phyloP scores from a whole-genome alignment of 1,140 invertebrate genomes.

The Lanistes nyassanus region DNA sequence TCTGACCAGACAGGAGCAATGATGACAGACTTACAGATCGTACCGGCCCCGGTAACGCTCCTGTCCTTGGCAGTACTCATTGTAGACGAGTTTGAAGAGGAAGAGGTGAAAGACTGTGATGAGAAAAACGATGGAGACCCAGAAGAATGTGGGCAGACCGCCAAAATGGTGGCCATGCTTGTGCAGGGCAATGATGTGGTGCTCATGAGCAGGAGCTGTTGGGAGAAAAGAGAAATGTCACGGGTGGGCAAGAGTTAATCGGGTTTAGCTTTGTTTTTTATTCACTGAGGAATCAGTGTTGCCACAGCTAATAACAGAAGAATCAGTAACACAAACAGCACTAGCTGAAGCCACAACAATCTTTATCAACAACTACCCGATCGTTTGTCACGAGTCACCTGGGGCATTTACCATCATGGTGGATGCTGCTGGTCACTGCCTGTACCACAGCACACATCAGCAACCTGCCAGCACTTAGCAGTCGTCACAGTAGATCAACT shows the following conservation, averaged over 20 bases:
- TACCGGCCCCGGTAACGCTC: slow-evolving; percentile 43
- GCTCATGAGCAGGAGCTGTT: slow-evolving; percentile 90
- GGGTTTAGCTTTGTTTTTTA: too few species aligned
- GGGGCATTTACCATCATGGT: too few species aligned
- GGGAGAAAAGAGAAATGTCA: slow-evolving; percentile 32
- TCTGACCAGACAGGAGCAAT: not conserved
- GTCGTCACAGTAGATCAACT: too few species aligned
- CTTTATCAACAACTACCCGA: too few species aligned
- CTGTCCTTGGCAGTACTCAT: slow-evolving; percentile 72
- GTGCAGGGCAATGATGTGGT: slow-evolving; percentile 91
- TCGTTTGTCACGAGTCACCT: too few species aligned
- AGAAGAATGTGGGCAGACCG: slow-evolving; percentile 90
- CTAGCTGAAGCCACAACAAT: too few species aligned
- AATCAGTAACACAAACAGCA: too few species aligned
- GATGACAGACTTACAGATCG: slow-evolving; percentile 29
- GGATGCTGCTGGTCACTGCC: too few species aligned
- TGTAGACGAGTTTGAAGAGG: slow-evolving; percentile 91
- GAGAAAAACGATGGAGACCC: slow-evolving; percentile 89
- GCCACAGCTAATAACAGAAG: too few species aligned
- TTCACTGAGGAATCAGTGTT: too few species aligned
- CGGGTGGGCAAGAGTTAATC: not conserved
- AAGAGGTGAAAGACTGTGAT: slow-evolving; percentile 95
- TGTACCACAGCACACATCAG: too few species aligned
- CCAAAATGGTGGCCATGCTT: slow-evolving; percentile 91
- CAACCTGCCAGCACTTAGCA: too few species aligned